A percentile compares a stretch with the other conserved stretches of the same genome.
Evolutionary conservation across 1,140 invertebrate species (phyloP).

Genomic region (Drosophila rhopaloa): DNA sequence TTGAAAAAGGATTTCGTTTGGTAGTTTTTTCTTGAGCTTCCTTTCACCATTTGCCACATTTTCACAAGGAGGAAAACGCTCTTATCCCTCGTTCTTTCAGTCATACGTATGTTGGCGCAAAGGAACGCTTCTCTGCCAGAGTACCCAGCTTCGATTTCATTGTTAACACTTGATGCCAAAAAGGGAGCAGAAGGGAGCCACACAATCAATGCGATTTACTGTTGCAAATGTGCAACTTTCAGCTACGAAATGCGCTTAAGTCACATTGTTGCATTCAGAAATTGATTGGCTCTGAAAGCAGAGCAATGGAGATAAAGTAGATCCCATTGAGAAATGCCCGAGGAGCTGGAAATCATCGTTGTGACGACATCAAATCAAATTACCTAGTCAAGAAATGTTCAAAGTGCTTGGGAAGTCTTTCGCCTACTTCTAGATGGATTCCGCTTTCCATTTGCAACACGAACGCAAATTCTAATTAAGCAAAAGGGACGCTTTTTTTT

Average conservation of each 20-base stretch:
- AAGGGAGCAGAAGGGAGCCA: not conserved
- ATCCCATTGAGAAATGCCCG: conserved; percentile 10
- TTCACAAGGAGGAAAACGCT: conserved; percentile 10
- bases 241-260: conserved; percentile 36
- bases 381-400: not conserved
- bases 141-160: conserved; percentile 46
- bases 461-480: conserved; percentile 52
- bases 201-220: conserved; percentile 48
- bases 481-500: conserved; percentile 8
- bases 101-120: not conserved
- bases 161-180: conserved; percentile 44
- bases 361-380: conserved; percentile 30
- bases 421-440: conserved; percentile 27
- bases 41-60: conserved; percentile 26
- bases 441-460: conserved; percentile 11
- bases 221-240: conserved; percentile 40
- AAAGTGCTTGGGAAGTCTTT: conserved; percentile 24
- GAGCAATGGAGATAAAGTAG: not conserved
- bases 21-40: not conserved
- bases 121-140: not conserved
- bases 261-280: conserved; percentile 64
- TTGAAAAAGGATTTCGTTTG: conserved; percentile 27
- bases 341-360: conserved; percentile 26
- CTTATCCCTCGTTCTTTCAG: not conserved
- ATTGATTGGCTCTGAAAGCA: conserved; percentile 39